Conservation (phyloP, 2,888 invertebrate species). For the Odontomyia ornata region DNA sequence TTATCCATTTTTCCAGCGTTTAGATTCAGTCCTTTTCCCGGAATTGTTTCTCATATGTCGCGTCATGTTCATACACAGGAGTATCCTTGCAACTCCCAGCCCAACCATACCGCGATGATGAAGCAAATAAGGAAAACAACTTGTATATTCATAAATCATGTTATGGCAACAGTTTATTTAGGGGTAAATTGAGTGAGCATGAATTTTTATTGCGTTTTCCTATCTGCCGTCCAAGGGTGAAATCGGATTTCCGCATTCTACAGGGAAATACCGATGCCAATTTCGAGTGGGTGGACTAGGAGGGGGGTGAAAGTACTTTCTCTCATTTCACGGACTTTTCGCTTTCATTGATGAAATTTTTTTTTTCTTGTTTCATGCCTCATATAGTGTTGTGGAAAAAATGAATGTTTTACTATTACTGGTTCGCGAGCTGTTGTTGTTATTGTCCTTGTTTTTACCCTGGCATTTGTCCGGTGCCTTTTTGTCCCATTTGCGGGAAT, state of each 20-base stretch:
- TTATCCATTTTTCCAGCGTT: neutral
- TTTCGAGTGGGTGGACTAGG: neutral
- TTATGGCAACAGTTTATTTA: slow-evolving; percentile 52
- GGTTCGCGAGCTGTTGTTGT: neutral
- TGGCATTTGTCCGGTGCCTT: neutral
- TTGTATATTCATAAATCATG: slow-evolving; percentile 48
- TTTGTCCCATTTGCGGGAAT: neutral
- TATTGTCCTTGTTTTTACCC: neutral
- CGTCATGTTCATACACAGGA: slow-evolving; percentile 4
- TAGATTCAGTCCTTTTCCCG: neutral
- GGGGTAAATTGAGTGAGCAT: slow-evolving; percentile 51
- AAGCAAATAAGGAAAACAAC: slow-evolving; percentile 40
- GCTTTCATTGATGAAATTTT: slow-evolving; percentile 41
- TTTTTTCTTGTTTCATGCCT: slow-evolving; percentile 41
- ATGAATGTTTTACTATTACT: neutral
- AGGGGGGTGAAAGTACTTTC: slow-evolving; percentile 12
- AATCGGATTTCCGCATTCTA: slow-evolving; percentile 28
- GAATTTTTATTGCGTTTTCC: slow-evolving; percentile 50
- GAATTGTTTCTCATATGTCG: slow-evolving; percentile 10
- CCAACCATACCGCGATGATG: slow-evolving; percentile 30
- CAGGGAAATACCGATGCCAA: slow-evolving; percentile 6
- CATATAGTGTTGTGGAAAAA: slow-evolving; percentile 18
- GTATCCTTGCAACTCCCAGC: neutral
- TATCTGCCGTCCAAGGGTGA: slow-evolving; percentile 33
- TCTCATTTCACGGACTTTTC: slow-evolving; percentile 41